phyloP scores from a whole-genome alignment of 2,113 vertebrate genomes.

The Ceuthmochares aereus region DNA sequence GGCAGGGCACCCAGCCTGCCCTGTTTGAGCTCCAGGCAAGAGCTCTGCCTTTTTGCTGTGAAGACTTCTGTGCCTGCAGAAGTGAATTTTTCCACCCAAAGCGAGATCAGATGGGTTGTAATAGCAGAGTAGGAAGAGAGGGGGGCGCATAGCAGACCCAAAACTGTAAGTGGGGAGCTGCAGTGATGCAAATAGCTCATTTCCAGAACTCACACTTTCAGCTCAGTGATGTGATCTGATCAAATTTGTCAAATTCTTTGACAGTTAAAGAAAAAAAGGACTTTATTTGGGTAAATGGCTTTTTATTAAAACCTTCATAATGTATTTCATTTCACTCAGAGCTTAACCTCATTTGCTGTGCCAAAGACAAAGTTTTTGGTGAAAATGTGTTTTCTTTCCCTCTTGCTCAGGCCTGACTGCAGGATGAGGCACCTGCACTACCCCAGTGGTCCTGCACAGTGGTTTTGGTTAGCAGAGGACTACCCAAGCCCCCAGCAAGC shows the following conservation, averaged over 20 bases:
- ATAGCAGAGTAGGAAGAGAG: slow-evolving; percentile 36
- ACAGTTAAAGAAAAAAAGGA: slow-evolving; percentile 10
- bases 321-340: slow-evolving; percentile 1
- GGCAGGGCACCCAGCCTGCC: neutral
- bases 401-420: neutral
- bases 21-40: accelerated
- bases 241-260: slow-evolving; percentile 55
- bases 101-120: slow-evolving; percentile 56
- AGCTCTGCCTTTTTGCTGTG: neutral
- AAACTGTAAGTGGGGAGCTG: slow-evolving; percentile 35
- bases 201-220: slow-evolving; percentile 32
- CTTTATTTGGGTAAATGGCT: slow-evolving; percentile 43
- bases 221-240: slow-evolving; percentile 36
- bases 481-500: neutral
- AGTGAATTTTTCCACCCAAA: neutral
- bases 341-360: neutral
- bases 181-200: slow-evolving; percentile 50
- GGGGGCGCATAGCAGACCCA: neutral
- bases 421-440: neutral
- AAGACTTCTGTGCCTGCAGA: neutral
- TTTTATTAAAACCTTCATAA: slow-evolving; percentile 40
- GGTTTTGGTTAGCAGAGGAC: neutral
- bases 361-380: neutral
- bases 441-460: accelerated
- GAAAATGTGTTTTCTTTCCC: neutral